A percentile compares a stretch with the other conserved stretches of the same genome.
These are phyloP conservation scores for Belonocnema kinseyi DNA, from an alignment of 1,140 invertebrate genomes.

Conservation along the genomic window DNA sequence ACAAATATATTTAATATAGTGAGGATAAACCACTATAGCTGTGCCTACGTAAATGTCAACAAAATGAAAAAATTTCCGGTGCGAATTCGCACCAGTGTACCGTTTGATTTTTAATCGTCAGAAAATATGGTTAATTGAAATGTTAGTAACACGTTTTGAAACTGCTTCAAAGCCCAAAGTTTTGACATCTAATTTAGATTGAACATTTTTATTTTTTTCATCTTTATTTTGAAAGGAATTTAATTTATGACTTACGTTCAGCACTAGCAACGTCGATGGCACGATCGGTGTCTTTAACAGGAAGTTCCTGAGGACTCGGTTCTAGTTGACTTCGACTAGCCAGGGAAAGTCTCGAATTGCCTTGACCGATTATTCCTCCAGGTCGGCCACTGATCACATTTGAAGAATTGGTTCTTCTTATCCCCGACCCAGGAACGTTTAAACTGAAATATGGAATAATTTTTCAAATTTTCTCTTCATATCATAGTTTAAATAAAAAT, in stretches of 20 bases:
- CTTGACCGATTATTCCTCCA: slow-evolving; percentile 42
- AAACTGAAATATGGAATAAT: slow-evolving; percentile 56
- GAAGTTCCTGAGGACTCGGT: slow-evolving; percentile 72
- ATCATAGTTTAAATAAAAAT: slow-evolving; percentile 35
- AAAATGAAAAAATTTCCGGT: too few species aligned
- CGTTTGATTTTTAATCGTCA: background rate
- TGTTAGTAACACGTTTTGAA: slow-evolving; percentile 6
- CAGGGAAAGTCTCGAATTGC: slow-evolving; percentile 51
- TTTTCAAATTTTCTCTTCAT: slow-evolving; percentile 37
- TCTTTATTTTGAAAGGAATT: background rate
- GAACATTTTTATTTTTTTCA: background rate
- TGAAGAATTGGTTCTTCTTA: slow-evolving; percentile 64
- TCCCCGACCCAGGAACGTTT: slow-evolving; percentile 57
- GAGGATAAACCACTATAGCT: too few species aligned
- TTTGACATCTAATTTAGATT: background rate
- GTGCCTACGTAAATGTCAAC: too few species aligned
- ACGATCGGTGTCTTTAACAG: slow-evolving; percentile 72
- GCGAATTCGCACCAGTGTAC: too few species aligned
- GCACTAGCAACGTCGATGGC: slow-evolving; percentile 73
- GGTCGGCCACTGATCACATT: slow-evolving; percentile 63
- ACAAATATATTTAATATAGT: too few species aligned
- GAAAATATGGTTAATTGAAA: background rate
- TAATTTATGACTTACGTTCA: slow-evolving; percentile 66
- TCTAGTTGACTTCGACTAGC: slow-evolving; percentile 69
- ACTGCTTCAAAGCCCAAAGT: background rate